phyloP scores from a whole-genome alignment of 2,113 vertebrate species.

The Podarcis raffonei region DNA sequence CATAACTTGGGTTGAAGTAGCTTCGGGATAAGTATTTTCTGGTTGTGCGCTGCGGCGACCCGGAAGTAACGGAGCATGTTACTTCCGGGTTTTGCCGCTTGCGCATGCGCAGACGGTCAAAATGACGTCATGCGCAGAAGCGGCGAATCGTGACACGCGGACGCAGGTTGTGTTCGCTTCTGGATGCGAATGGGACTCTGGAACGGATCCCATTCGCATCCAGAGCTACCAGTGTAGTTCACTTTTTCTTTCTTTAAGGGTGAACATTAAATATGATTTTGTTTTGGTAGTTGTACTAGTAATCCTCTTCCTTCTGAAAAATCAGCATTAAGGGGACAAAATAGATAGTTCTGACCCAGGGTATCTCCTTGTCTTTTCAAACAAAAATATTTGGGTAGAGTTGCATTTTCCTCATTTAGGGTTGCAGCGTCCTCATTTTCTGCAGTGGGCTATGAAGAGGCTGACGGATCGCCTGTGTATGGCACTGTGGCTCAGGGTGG shows the following conservation, averaged over 20 bases:
- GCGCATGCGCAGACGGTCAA: too few species aligned
- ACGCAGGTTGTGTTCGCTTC: too few species aligned
- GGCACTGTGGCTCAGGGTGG: not conserved
- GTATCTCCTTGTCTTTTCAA: not conserved
- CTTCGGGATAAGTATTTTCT: too few species aligned
- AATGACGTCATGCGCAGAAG: too few species aligned
- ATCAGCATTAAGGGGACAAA: not conserved
- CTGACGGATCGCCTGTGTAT: not conserved
- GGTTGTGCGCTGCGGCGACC: too few species aligned
- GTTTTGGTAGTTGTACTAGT: not conserved
- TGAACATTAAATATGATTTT: too few species aligned
- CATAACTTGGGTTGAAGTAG: too few species aligned
- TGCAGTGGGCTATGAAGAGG: not conserved
- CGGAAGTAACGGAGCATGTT: too few species aligned
- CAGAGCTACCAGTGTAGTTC: not conserved
- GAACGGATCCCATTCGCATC: too few species aligned
- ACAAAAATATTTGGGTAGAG: not conserved
- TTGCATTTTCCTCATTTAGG: not conserved
- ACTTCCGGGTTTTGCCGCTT: too few species aligned
- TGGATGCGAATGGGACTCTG: too few species aligned
- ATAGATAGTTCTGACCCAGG: not conserved
- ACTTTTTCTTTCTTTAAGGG: not conserved
- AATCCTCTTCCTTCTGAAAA: not conserved
- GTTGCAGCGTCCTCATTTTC: not conserved
- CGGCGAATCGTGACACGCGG: too few species aligned